Evolutionary conservation across 2,113 vertebrate species (phyloP), one percentile per base, ranked within the genome.

Genomic region (Archilochus colubris): DNA sequence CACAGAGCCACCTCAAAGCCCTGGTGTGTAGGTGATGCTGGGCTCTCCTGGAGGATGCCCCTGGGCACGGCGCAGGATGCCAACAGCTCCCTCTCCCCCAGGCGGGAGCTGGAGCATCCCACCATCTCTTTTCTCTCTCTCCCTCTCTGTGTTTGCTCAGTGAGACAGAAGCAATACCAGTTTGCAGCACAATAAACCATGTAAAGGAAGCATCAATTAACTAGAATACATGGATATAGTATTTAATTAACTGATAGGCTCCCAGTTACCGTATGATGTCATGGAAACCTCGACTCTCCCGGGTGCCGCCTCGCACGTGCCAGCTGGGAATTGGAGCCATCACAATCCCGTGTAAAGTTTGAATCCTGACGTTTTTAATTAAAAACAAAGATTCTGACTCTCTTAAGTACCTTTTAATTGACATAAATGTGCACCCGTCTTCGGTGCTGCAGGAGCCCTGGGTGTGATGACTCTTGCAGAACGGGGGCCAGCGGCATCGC

Each of bases 101-200:
- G 97, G 96, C 97, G 96, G 94, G 95, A 95, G 96, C 95, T 82
- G 97, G 98, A 98, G 98, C 97, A 98, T 98, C 97, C 97, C 94
- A 95, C 97, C 97, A 83, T 96, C 97, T 94, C 97, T 94, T 97
- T 97, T 95, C 97, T 98, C 98, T 98, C 94, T 95, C 97, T 97
- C 97, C 96, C 96, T 97, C 98, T 98, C 98, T 99, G 98, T 99
- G 98, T 98, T 99, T 99, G 98, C 97, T 98, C 98, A 98, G 98
- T 99, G 98, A 99, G 98, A 98, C 98, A 98, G 98, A 98, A 98
- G 98, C 97, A 98, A 98, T 98, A 98, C 98, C 98, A 98, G 98
- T 98, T 99, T 98, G 98, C 98, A 98, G 98, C 98, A 99, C 98
- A 98, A 99, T 98, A 98, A 98, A 98, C 98, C 98, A 98, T 98